Percentiles rank a stretch among this genome's conserved stretches.
These are phyloP conservation scores for Bombus pyrosoma DNA, from an alignment of 1,140 invertebrate species.

Conservation along the genomic window DNA sequence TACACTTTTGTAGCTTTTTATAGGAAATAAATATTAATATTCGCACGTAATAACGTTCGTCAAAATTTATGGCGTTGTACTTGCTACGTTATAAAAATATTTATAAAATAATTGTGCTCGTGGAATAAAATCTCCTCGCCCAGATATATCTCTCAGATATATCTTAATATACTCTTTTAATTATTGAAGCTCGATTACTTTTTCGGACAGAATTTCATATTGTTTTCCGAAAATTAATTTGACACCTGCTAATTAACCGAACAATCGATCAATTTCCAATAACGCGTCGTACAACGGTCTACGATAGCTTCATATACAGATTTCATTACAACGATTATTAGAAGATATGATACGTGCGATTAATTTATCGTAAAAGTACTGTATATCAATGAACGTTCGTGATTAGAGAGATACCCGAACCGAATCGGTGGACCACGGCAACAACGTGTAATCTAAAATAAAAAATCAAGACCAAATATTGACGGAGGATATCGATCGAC, in stretches of 20 bases:
- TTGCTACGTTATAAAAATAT: too few relatives aligned
- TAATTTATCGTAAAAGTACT: neutral
- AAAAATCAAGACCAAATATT: neutral
- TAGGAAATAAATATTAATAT: neutral
- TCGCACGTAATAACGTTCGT: too few relatives aligned
- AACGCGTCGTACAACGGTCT: neutral
- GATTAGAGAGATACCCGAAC: too few relatives aligned
- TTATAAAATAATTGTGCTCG: too few relatives aligned
- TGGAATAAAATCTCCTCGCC: too few relatives aligned
- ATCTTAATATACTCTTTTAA: neutral
- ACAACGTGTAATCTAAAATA: fast-evolving
- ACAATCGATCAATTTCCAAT: neutral
- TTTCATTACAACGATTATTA: neutral
- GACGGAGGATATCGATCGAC: fast-evolving
- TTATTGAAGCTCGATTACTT: neutral
- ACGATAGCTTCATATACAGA: too few relatives aligned
- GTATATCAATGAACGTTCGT: neutral
- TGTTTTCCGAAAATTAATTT: neutral
- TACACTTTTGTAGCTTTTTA: too few relatives aligned
- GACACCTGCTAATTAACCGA: neutral
- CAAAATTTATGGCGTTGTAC: too few relatives aligned
- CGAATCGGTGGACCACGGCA: neutral
- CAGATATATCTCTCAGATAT: neutral
- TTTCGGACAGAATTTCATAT: neutral
- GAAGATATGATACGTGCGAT: neutral